Conservation (phyloP, 2,797 vertebrate genomes). For the Leptodactylus fallax region DNA sequence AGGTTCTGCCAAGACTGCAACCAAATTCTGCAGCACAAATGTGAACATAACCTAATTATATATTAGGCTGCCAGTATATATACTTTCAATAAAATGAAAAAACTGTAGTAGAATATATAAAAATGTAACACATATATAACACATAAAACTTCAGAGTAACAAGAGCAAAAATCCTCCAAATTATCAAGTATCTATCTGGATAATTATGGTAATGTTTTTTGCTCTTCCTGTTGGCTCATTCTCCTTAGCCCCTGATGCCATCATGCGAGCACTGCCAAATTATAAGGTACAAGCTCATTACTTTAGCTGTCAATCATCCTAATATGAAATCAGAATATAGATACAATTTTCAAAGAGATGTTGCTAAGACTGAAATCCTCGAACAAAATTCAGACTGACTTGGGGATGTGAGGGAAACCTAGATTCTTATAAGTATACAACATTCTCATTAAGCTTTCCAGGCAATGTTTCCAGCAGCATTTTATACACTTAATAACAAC, state of each 20-base stretch:
- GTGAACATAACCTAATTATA: not conserved
- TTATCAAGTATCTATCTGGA: not conserved
- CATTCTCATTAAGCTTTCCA: conserved; percentile 21
- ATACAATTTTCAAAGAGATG: conserved; percentile 11
- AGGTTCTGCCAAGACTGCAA: no score
- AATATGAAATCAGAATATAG: conserved; percentile 32
- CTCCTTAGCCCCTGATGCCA: not conserved
- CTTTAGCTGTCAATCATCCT: conserved; percentile 23
- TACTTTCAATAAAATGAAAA: not conserved
- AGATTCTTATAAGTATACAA: not conserved
- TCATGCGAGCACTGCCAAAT: not conserved
- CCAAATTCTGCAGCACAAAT: no score
- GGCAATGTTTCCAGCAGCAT: conserved; percentile 1
- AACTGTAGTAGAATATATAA: not conserved
- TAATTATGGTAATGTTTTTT: conserved; percentile 8
- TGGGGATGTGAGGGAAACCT: not conserved
- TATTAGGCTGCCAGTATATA: not conserved
- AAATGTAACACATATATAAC: not conserved
- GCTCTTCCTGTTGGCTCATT: not conserved
- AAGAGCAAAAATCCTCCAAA: not conserved
- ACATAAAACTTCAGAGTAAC: not conserved
- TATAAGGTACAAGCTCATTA: conserved; percentile 17
- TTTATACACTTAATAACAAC: not conserved
- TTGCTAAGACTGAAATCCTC: conserved; percentile 1
- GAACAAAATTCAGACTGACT: not conserved